These are phyloP conservation scores for Lerema accius DNA, from an alignment of 1,140 invertebrate species.

Conservation along the genomic window DNA sequence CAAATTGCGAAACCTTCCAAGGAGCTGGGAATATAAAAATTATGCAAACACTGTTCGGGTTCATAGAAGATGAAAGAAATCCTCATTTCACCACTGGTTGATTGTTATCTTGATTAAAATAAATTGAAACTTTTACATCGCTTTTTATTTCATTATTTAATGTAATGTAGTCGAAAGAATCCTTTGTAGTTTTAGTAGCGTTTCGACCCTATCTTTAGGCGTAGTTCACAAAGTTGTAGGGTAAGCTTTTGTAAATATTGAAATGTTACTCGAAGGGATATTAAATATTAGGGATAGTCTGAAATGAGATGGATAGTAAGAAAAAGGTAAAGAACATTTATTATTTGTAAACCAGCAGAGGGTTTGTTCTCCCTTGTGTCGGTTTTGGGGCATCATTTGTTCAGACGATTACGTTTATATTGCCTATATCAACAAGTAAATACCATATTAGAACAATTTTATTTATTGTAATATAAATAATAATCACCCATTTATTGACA, in stretches of 20 bases:
- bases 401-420: too few relatives aligned
- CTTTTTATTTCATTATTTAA: background rate
- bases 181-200: background rate
- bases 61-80: slow-evolving; percentile 17
- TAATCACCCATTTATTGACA: too few relatives aligned
- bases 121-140: background rate
- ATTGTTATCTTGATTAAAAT: background rate
- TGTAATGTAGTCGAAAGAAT: background rate
- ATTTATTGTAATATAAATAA: too few relatives aligned
- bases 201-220: background rate
- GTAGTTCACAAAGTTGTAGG: too few relatives aligned
- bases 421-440: too few relatives aligned
- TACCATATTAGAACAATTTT: too few relatives aligned
- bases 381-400: too few relatives aligned
- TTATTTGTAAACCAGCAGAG: too few relatives aligned
- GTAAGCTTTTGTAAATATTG: too few relatives aligned
- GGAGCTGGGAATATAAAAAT: slow-evolving; percentile 18
- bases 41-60: slow-evolving; percentile 7
- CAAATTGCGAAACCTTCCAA: slow-evolving; percentile 2
- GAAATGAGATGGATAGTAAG: background rate
- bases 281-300: background rate
- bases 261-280: background rate
- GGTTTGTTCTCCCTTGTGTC: too few relatives aligned
- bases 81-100: background rate
- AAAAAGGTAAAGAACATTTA: too few relatives aligned